Evolutionary conservation across 2,888 invertebrate genomes (phyloP).

Genomic region (Tachystola acroxantha): DNA sequence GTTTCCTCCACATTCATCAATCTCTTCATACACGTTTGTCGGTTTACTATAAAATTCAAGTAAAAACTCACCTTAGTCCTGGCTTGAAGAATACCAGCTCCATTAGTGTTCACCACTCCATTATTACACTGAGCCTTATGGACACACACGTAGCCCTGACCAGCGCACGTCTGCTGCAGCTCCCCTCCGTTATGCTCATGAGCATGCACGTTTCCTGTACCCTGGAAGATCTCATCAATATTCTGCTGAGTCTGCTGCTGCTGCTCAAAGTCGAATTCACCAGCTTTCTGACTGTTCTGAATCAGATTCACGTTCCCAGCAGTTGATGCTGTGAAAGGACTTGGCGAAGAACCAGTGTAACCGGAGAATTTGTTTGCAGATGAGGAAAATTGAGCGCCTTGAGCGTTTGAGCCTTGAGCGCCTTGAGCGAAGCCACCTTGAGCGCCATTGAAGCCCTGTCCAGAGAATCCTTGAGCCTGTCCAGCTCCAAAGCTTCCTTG

Average conservation of each 20-base stretch:
- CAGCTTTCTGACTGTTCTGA: constrained; percentile 48
- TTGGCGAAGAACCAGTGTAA: constrained; percentile 57
- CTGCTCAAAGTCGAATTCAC: constrained; percentile 49
- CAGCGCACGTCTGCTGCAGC: constrained; percentile 75
- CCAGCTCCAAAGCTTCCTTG: constrained; percentile 16
- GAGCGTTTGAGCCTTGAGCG: constrained; percentile 6
- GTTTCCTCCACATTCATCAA: too few species aligned
- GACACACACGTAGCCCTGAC: constrained; percentile 80
- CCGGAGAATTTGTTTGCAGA: constrained; percentile 34
- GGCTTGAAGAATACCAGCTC: constrained; percentile 65
- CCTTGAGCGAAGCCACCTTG: not conserved
- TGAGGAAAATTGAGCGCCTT: constrained; percentile 18
- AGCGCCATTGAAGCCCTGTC: constrained; percentile 1
- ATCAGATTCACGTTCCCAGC: constrained; percentile 55
- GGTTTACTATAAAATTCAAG: too few species aligned
- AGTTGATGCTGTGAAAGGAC: constrained; percentile 48
- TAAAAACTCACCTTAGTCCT: constrained; percentile 72
- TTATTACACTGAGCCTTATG: constrained; percentile 78
- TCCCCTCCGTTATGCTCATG: constrained; percentile 45
- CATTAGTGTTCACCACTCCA: constrained; percentile 76
- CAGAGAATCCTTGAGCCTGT: constrained; percentile 7
- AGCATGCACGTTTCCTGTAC: constrained; percentile 49
- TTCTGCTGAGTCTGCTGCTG: constrained; percentile 54
- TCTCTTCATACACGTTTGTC: too few species aligned
- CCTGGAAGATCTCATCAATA: constrained; percentile 53